phyloP scores from a whole-genome alignment of 2,113 vertebrate species.

The Narcine bancroftii region DNA sequence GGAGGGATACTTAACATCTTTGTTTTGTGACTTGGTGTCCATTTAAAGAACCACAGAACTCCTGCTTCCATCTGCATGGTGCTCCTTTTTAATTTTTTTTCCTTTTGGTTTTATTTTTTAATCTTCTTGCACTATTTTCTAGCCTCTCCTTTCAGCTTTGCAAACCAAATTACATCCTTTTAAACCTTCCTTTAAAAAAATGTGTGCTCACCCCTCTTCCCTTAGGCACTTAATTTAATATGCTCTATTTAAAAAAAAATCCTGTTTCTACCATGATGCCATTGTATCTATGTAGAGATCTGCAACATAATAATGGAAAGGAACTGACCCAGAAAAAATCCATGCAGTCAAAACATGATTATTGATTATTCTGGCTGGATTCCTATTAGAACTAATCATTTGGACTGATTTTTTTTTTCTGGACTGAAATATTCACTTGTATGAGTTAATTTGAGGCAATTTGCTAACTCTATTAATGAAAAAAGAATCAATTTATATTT shows the following conservation, averaged over 20 bases:
- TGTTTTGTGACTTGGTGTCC: neutral
- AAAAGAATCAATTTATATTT: neutral
- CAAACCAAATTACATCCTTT: neutral
- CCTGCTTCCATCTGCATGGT: neutral
- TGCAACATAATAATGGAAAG: neutral
- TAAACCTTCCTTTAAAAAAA: neutral
- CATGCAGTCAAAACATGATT: neutral
- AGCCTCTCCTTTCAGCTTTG: neutral
- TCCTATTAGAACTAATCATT: neutral
- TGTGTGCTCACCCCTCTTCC: neutral
- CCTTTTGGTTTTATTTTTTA: neutral
- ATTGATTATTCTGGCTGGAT: neutral
- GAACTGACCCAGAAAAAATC: conserved; percentile 16
- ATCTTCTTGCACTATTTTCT: neutral
- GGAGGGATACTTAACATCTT: neutral
- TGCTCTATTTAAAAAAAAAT: neutral
- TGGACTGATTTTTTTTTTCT: neutral
- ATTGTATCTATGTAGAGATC: neutral
- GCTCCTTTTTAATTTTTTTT: neutral
- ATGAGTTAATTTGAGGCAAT: neutral
- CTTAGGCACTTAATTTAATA: neutral
- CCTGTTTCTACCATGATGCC: neutral
- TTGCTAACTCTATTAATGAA: neutral
- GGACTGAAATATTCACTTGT: neutral
- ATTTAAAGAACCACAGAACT: neutral